A percentile compares a stretch with the other conserved stretches of the same genome.
Conservation (phyloP, 2,888 invertebrate species). For the Yponomeuta sedellus region DNA sequence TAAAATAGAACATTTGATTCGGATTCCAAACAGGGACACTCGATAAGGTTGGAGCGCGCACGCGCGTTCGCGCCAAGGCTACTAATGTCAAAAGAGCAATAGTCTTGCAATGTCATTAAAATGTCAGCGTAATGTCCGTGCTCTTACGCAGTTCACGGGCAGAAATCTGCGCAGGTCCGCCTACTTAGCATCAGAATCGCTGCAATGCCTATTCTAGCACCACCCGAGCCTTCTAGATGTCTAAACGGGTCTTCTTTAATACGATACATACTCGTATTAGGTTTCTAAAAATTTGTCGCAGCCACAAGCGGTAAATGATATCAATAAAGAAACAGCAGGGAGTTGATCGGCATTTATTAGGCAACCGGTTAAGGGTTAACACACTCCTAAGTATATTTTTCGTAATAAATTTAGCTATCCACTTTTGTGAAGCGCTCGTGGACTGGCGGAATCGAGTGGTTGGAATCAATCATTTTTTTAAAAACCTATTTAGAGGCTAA, state of each 20-base stretch:
- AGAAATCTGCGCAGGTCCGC: conserved; percentile 7
- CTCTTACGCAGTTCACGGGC: conserved; percentile 57
- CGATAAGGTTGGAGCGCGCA: conserved; percentile 41
- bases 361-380: neutral
- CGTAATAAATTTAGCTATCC: too few relatives aligned
- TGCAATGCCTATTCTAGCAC: neutral
- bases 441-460: too few relatives aligned
- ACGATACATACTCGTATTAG: neutral
- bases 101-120: conserved; percentile 61
- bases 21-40: conserved; percentile 25
- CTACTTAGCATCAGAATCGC: neutral
- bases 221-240: neutral
- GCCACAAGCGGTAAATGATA: neutral
- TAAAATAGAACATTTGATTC: neutral
- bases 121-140: conserved; percentile 57
- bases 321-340: conserved; percentile 14
- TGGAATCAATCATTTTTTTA: too few relatives aligned
- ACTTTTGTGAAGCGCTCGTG: too few relatives aligned
- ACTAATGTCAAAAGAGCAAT: conserved; percentile 44
- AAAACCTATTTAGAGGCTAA: too few relatives aligned
- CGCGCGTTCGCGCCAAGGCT: conserved; percentile 23
- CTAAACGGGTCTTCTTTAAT: neutral
- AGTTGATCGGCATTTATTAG: conserved; percentile 6
- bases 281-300: neutral
- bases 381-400: too few relatives aligned